A percentile compares a stretch with the other conserved stretches of the same genome.
Evolutionary conservation across 2,113 vertebrate genomes (phyloP).

Genomic region (Larimichthys polyactis): DNA sequence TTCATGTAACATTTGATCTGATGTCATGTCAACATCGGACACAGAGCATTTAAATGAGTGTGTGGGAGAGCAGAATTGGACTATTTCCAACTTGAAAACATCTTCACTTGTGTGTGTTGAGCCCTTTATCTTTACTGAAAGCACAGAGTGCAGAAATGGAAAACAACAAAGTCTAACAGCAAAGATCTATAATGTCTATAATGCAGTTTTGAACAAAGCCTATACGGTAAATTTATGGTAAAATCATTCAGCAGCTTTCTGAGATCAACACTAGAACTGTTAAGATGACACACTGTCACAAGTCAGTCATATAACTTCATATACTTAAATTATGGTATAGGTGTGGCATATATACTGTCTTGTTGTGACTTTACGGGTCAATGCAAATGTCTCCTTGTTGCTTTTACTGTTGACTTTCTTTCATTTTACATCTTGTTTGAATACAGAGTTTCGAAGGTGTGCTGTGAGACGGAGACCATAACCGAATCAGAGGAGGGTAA

Average conservation of each 20-base stretch:
- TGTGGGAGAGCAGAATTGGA: background rate
- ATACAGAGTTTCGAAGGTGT: background rate
- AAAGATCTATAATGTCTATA: background rate
- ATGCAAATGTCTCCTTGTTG: background rate
- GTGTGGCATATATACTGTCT: background rate
- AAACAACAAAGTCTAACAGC: background rate
- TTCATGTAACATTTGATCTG: background rate
- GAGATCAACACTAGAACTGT: background rate
- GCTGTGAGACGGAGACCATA: background rate
- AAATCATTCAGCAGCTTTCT: background rate
- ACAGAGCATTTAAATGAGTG: background rate
- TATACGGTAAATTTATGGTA: background rate
- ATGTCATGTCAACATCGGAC: background rate
- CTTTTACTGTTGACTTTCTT: background rate
- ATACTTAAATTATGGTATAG: background rate
- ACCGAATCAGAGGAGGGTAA: constrained; percentile 4
- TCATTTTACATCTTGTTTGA: background rate
- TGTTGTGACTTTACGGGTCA: background rate
- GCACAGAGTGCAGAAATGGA: background rate
- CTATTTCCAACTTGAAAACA: background rate
- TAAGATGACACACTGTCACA: background rate
- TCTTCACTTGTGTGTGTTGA: background rate
- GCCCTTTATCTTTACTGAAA: background rate
- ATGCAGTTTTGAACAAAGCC: background rate
- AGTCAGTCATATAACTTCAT: background rate